Percentiles rank a stretch among this genome's conserved stretches.
phyloP scores from a whole-genome alignment of 2,888 invertebrate genomes.

The Andrena minutula region DNA sequence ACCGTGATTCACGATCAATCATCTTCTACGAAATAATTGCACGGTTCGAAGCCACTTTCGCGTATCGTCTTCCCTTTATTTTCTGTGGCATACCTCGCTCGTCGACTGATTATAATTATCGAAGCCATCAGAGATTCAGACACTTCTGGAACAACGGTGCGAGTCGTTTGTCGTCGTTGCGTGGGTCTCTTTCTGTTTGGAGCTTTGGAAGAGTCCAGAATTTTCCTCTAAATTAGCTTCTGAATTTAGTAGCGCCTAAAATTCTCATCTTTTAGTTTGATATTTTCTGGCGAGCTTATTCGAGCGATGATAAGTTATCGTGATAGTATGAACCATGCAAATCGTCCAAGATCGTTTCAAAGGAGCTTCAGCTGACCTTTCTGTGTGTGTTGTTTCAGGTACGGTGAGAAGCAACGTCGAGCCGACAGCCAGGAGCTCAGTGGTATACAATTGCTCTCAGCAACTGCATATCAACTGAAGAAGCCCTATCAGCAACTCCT shows the following conservation, averaged over 20 bases:
- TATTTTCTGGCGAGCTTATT: not conserved
- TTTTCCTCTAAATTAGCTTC: too few relatives aligned
- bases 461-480: constrained; percentile 95
- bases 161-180: too few relatives aligned
- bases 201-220: too few relatives aligned
- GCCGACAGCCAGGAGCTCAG: constrained; percentile 91
- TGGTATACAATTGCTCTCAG: constrained; percentile 93
- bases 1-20: constrained; percentile 17
- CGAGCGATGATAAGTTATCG: not conserved
- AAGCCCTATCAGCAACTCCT: constrained; percentile 96
- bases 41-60: not conserved
- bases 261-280: too few relatives aligned
- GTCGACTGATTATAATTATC: not conserved
- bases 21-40: constrained; percentile 32
- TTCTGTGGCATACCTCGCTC: not conserved
- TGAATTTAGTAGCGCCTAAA: too few relatives aligned
- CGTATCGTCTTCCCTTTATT: not conserved
- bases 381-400: constrained; percentile 86
- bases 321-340: not conserved
- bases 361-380: not conserved
- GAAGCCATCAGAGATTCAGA: not conserved
- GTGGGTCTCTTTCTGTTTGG: too few relatives aligned
- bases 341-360: not conserved
- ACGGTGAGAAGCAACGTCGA: constrained; percentile 93
- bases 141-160: too few relatives aligned